Evolutionary conservation across 2,888 invertebrate genomes (phyloP), one percentile per base, ranked within the genome.

Genomic region (Teinopalpus imperialis): DNA sequence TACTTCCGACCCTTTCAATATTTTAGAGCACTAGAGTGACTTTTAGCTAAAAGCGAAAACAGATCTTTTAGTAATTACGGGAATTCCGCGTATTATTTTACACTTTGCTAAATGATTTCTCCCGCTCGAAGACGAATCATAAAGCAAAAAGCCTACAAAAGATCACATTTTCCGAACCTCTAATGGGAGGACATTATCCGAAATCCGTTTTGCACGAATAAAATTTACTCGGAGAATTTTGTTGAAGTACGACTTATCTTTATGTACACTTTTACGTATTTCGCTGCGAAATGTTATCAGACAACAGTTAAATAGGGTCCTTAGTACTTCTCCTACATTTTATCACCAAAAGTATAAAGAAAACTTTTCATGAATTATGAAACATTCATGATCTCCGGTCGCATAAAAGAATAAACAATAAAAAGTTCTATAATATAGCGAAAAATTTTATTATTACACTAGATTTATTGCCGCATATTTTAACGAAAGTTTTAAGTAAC

Each of bases 191-290:
- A 73, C 74, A 76, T 81, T 82, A 82, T 81, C 74, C 66, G 66
- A 79, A 81, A 79, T 72, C 67, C 74, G 73, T 74, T 81, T 73
- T 73, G 69, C 64, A 61, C 61, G 72, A 77, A 75, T 73, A 71
- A 78, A 76, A 79, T 79, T 76, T 74, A 77, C 71, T 69, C 69
- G 56, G 58, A 55, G 69, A 73, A 71, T 78, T 80, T 46, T 77
- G 68, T 67, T 66, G 59, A 65, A 56, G 52, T 56, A 63, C 56
- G 68, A 73, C 70, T 81, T 82, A 81, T 81, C 79, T 81, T 82
- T 81, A 80, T 75, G 75, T 73, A 74, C 61, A 73, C 70, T 81
- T 79, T 83, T 78, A 81, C 74, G 74, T 74, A 69, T 76, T 78
- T 77, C 69, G 61, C 66, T 58, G 66, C 69, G 65, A 72, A 81